A percentile compares a stretch with the other conserved stretches of the same genome.
Evolutionary conservation across 2,797 vertebrate species (phyloP).

Genomic region (Acridotheres tristis): DNA sequence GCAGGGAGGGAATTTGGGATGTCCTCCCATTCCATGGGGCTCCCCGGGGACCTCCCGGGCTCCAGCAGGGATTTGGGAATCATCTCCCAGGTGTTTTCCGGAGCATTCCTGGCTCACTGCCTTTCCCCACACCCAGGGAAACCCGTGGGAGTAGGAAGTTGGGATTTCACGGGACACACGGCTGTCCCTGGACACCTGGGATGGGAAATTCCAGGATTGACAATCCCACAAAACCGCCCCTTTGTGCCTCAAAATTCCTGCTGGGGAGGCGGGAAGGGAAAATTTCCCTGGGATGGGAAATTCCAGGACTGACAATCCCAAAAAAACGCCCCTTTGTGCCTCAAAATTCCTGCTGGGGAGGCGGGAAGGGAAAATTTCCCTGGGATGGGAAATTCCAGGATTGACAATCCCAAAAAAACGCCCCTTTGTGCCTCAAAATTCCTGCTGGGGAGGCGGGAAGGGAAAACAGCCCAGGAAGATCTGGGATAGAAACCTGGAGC

Average conservation of each 20-base stretch:
- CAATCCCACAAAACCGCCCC: no score
- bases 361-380: not conserved
- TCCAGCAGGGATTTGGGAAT: not conserved
- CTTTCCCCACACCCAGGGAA: not conserved
- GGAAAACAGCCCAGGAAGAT: not conserved
- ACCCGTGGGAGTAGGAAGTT: fast-evolving
- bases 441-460: no score
- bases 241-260: no score
- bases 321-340: no score
- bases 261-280: not conserved
- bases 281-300: not conserved
- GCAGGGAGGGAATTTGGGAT: not conserved
- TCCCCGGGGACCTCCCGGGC: not conserved
- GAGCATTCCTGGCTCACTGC: not conserved
- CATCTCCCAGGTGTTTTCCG: fast-evolving
- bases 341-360: no score
- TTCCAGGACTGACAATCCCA: no score
- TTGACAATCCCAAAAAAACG: no score
- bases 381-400: not conserved
- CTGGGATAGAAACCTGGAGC: not conserved
- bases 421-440: no score
- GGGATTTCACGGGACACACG: fast-evolving
- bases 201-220: not conserved
- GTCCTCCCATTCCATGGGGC: not conserved
- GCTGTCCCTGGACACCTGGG: no score